Base-by-base conservation (phyloP, 2,113 vertebrate species). In the Petrocephalus microphthalmus region DNA sequence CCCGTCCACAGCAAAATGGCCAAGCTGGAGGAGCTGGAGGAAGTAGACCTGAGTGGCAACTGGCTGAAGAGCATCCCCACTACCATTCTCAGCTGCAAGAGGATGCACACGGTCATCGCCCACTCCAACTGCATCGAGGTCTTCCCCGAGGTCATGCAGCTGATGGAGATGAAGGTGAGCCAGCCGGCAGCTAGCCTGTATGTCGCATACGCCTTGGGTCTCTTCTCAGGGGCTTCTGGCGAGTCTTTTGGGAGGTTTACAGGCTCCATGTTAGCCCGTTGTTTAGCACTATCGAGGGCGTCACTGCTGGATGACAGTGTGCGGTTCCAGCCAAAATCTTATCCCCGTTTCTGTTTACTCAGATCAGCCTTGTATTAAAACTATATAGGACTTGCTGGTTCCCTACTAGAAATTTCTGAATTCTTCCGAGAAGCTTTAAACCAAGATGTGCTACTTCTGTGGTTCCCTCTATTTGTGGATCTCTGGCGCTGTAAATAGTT, bases 61-160 rank as follows among this genome's bases (percentile, higher is more conserved):
- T 97, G 97, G 91, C 95, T 99, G 93, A 99, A 99, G 94, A 97
- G 98, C n/a, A 94, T 99, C 91, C 98, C 98, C 64, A 99, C 98
- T 22, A 99, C 98, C 13, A 97, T 99, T 91, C 94, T 97, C 94
- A 98, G 96, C 92, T 99, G 98, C 92, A 94, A 96, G 52, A 96
- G 97, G 56, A 96, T 99, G 98, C 98, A 99, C 92, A 99, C 98
- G 0, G 95, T 99, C 90, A 96, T 97, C 51, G 98, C 98, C 81
- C 98, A 99, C 93, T 99, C 98, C 91, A 99, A 99, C 90, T 96
- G 97, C 93, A 97, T 99, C 0, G 97, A 99, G 93, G 97, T 98
- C 93, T 99, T 99, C 86, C 98, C 98, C 2, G 98, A 99, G 92
- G 98, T 99, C 90, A 97, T 99, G 98, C 98, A 99, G 93, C 97